These are phyloP conservation scores for Tipula lateralis DNA, from an alignment of 2,888 invertebrate genomes.

Conservation along the genomic window DNA sequence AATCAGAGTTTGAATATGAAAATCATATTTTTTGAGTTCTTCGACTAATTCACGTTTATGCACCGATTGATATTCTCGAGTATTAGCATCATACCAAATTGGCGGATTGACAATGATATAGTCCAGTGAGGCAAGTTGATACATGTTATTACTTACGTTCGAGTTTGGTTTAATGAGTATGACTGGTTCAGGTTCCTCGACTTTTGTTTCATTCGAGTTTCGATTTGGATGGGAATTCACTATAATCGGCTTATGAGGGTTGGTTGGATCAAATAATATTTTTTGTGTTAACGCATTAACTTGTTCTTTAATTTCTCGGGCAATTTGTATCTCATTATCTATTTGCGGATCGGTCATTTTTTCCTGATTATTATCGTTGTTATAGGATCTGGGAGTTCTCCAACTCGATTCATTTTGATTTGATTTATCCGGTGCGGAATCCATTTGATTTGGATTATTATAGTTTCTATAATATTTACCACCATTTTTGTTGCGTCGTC, in stretches of 20 bases:
- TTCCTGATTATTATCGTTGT: neutral
- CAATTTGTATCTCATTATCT: conserved; percentile 25
- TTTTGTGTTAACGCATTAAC: conserved; percentile 28
- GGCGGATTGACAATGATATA: conserved; percentile 42
- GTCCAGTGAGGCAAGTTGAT: neutral
- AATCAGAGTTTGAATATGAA: conserved; percentile 60
- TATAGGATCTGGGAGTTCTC: neutral
- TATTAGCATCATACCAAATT: conserved; percentile 56
- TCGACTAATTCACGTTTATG: conserved; percentile 59
- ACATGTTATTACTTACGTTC: neutral
- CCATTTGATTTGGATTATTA: neutral
- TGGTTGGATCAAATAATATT: conserved; percentile 58
- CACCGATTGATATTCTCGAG: conserved; percentile 45
- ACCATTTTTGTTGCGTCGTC: neutral
- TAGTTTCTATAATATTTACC: neutral
- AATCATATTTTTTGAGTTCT: conserved; percentile 64
- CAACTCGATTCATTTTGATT: neutral
- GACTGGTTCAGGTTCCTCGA: neutral
- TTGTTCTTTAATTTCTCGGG: conserved; percentile 31
- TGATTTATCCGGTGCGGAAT: neutral
- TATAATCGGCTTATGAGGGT: conserved; percentile 68
- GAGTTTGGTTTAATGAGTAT: neutral
- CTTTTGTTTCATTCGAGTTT: conserved; percentile 25
- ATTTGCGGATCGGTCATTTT: neutral
- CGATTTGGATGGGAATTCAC: conserved; percentile 50